Base-by-base conservation (phyloP, 2,113 vertebrate genomes). In the Casuarius casuarius region DNA sequence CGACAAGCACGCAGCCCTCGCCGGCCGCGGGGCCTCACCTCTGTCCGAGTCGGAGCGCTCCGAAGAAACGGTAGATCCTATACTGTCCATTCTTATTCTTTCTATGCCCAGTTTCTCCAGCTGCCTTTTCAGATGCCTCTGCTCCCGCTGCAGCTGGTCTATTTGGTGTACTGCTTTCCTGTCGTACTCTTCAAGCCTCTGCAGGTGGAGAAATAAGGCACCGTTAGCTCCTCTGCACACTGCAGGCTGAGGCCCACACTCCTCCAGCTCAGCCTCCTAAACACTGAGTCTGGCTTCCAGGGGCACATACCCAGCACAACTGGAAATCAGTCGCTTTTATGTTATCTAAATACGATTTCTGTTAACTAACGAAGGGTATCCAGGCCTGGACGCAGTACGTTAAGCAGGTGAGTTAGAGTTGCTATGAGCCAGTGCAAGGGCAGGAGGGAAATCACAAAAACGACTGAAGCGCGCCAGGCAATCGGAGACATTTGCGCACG, bases 21-120 rank as follows among this genome's bases (percentile, higher is more conserved):
- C 8, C 51, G 33, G 13, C 13, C 74, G 28, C 23, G 2, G 58
- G n/a, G 4, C 35, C 97, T 97, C 94, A 99, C 99, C 99, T 98
- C 98, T 98, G 62, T 99, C 99, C 0, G 99, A 99, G 94, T 99
- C 99, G 0, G 99, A 99, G 94, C 98, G 99, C 82, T 99, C 99
- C 0, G 99, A 99, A 62, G 98, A 99, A 19, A 97, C 90, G 0
- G 98, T 97, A 62, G 99, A 99, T 76, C 99, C 98, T 5, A 98
- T 98, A 52, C 99, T 99, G 98, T 99, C 99, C 98, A 98, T 99
- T 63, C 99, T 98, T 14, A 98, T 97, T 94, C 99, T 98, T 98
- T 99, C 99, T 33, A 99, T 97, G 4, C 99, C 99, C 97, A 99
- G 98, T 96, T 99, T 99, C 97, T 99, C 99, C 98, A 99, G 98